Base-by-base conservation (phyloP, 2,113 vertebrate genomes). In the Cyphomyrus discorhynchus region DNA sequence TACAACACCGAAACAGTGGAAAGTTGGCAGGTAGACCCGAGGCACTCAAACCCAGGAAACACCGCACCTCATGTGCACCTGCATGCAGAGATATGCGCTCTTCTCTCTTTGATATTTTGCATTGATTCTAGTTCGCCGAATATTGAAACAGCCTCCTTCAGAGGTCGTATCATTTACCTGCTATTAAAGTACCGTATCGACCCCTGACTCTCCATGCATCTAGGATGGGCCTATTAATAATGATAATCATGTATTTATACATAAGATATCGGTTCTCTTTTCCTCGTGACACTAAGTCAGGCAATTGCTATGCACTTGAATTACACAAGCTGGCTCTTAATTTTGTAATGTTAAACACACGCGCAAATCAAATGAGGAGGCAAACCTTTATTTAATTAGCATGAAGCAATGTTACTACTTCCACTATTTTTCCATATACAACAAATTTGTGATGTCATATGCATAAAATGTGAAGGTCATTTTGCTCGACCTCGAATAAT, bases 401-500 rank as follows among this genome's bases (percentile, higher is more conserved):
- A 70, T 31, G n/a, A 80, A 80, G 39, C 13, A 80, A 80, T 39
- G 35, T 17, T 10, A 80, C 74, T 19, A 42, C 74, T 42, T 80
- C 74, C 35, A 80, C 74, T 19, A 13, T 39, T 80, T 39, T 80
- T 42, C 74, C 19, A 80, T 19, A 17, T 42, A 39, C 1, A 80
- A 42, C 15, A 42, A 19, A 80, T 39, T 2, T 19, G 27, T 70
- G 62, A 70, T 70, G 62, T 70, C 19, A 11, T 46, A 47, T 47
- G 35, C 39, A 45, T 46, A 13, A n/a, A 10, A 17, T 42, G 7
- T 89, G 88, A 89, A 89, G 88, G 88, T 89, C 88, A 82, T 47
- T 82, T 82, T 82, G 19, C n/a, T 77, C 88, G 70, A 77, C 88
- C 88, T 88, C 27, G 47, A 89, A 89, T 52, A 49, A 70, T 74